phyloP scores from a whole-genome alignment of 2,113 vertebrate species.

The Crotophaga sulcirostris region DNA sequence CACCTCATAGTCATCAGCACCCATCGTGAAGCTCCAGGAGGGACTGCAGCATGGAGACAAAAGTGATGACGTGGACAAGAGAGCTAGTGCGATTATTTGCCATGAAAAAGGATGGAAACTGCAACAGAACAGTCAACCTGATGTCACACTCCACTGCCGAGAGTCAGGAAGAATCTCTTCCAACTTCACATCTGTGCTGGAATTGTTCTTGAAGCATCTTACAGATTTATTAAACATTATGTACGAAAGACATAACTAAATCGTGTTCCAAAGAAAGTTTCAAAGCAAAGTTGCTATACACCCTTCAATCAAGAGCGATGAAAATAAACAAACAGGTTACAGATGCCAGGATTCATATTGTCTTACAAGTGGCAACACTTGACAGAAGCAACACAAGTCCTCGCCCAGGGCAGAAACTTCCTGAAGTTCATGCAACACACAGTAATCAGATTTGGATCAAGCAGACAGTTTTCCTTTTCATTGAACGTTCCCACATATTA shows the following conservation, averaged over 20 bases:
- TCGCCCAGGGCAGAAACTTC: background rate
- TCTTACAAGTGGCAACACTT: background rate
- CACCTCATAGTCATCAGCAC: background rate
- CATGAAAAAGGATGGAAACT: background rate
- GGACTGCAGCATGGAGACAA: background rate
- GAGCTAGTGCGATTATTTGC: background rate
- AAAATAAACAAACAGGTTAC: background rate
- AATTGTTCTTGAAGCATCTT: background rate
- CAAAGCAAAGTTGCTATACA: background rate
- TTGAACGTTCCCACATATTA: background rate
- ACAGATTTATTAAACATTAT: rapidly evolving
- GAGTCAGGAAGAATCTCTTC: background rate
- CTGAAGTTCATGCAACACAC: background rate
- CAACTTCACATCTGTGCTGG: background rate
- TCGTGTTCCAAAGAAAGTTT: background rate
- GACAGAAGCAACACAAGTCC: background rate
- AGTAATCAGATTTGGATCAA: background rate
- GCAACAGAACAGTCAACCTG: background rate
- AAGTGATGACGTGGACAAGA: background rate
- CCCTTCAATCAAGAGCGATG: background rate
- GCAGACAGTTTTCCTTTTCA: background rate
- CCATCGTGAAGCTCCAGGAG: background rate
- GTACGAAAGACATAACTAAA: background rate
- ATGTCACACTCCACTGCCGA: background rate
- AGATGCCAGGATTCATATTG: rapidly evolving